These are phyloP conservation scores for Bettongia penicillata DNA, from an alignment of 2,113 vertebrate species.

Conservation along the genomic window DNA sequence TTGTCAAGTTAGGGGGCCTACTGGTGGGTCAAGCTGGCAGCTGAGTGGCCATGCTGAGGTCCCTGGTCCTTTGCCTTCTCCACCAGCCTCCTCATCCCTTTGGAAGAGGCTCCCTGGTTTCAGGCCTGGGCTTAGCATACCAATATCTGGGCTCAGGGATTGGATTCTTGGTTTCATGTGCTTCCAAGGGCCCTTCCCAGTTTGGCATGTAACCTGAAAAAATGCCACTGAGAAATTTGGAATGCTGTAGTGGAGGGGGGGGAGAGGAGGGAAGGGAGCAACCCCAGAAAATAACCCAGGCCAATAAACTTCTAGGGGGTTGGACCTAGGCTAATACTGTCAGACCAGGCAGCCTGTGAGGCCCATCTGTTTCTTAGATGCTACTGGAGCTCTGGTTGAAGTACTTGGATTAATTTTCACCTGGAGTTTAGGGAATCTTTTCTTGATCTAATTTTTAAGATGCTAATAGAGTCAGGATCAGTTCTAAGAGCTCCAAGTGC, in stretches of 20 bases:
- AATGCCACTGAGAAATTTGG: conserved; percentile 58
- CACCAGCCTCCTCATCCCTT: not conserved
- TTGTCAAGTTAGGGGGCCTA: not conserved
- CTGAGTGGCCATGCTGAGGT: not conserved
- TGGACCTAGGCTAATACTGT: conserved; percentile 56
- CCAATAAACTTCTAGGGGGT: conserved; percentile 81
- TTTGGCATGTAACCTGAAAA: conserved; percentile 71
- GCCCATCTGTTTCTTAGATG: conserved; percentile 70
- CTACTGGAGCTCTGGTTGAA: conserved; percentile 75
- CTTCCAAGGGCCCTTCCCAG: conserved; percentile 76
- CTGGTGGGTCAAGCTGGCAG: not conserved
- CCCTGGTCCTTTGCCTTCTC: conserved; percentile 14
- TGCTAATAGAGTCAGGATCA: conserved; percentile 59
- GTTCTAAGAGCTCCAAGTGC: conserved; percentile 51
- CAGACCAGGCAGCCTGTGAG: conserved; percentile 73
- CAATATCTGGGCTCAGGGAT: conserved; percentile 13
- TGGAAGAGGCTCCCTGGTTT: not conserved
- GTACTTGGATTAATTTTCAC: conserved; percentile 81
- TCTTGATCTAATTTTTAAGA: conserved; percentile 50
- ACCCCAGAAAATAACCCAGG: conserved; percentile 73
- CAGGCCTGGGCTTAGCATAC: conserved; percentile 23
- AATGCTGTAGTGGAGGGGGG: conserved; percentile 45
- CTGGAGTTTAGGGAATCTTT: conserved; percentile 61
- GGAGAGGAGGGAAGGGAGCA: conserved; percentile 46
- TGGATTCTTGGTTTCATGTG: conserved; percentile 77